Percentiles rank a stretch among this genome's conserved stretches.
Conservation (phyloP, 2,888 invertebrate genomes). For the Hydrotaea diabolus region DNA sequence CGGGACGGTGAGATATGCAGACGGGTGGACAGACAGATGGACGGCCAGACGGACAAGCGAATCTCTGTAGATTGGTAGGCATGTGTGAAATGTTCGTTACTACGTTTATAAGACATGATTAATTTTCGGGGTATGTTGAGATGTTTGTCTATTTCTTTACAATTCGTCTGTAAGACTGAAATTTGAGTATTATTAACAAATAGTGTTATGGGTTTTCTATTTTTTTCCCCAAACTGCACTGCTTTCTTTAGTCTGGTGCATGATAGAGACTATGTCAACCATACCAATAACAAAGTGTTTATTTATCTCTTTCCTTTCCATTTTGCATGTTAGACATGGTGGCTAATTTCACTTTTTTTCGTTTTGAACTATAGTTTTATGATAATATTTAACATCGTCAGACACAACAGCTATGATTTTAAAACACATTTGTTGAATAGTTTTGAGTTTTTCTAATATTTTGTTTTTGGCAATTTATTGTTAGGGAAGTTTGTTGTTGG, state of each 20-base stretch:
- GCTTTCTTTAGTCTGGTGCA: background rate
- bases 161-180: no score
- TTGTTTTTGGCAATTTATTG: conserved; percentile 16
- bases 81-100: background rate
- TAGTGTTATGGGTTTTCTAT: conserved; percentile 13
- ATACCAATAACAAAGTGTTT: background rate
- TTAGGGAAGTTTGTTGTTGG: background rate
- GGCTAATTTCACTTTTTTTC: conserved; percentile 11
- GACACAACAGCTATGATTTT: background rate
- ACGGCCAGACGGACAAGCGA: background rate
- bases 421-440: no score
- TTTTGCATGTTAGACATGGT: background rate
- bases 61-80: background rate
- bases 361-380: conserved; percentile 14
- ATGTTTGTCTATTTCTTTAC: no score
- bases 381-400: conserved; percentile 29
- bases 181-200: no score
- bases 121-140: background rate
- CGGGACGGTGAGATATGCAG: no score
- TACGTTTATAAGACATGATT: conserved; percentile 17
- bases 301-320: conserved; percentile 1
- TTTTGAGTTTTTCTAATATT: background rate
- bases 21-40: background rate
- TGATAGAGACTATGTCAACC: background rate
- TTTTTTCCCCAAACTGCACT: background rate